These are phyloP conservation scores for Cremastobaeus sp. DNA, from an alignment of 2,888 invertebrate genomes.

Conservation along the genomic window DNA sequence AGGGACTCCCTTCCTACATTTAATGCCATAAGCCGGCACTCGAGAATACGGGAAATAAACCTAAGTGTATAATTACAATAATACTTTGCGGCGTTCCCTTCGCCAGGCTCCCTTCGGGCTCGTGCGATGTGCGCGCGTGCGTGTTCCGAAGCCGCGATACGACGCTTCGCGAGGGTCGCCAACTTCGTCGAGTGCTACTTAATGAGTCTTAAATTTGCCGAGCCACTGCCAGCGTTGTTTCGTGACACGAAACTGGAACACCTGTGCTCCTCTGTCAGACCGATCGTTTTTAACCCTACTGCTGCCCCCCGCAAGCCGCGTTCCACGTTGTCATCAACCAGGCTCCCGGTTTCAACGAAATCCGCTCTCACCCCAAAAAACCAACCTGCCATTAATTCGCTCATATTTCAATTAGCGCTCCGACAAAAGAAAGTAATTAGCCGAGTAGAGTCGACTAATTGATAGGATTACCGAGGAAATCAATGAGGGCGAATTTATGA, in stretches of 20 bases:
- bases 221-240: conserved; percentile 55
- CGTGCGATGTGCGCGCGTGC: conserved; percentile 56
- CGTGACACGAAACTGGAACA: conserved; percentile 51
- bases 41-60: conserved; percentile 77
- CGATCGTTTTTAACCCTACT: conserved; percentile 39
- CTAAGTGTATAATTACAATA: conserved; percentile 78
- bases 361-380: no score
- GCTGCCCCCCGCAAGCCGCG: no score
- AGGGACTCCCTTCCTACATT: conserved; percentile 66
- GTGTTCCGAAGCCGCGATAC: conserved; percentile 50
- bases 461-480: no score
- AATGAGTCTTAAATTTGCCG: conserved; percentile 73
- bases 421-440: no score
- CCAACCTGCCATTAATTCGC: no score
- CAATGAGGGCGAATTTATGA: no score
- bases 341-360: no score
- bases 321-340: no score
- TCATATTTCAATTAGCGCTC: no score
- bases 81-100: conserved; percentile 72
- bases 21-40: conserved; percentile 69
- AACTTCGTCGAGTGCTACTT: conserved; percentile 66
- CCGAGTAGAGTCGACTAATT: no score
- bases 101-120: conserved; percentile 40
- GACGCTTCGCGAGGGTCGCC: conserved; percentile 52
- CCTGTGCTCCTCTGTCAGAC: conserved; percentile 50